A percentile compares a stretch with the other conserved stretches of the same genome.
These are phyloP conservation scores for Pristionchus exspectatus DNA, from an alignment of 2,888 invertebrate genomes.

Conservation along the genomic window DNA sequence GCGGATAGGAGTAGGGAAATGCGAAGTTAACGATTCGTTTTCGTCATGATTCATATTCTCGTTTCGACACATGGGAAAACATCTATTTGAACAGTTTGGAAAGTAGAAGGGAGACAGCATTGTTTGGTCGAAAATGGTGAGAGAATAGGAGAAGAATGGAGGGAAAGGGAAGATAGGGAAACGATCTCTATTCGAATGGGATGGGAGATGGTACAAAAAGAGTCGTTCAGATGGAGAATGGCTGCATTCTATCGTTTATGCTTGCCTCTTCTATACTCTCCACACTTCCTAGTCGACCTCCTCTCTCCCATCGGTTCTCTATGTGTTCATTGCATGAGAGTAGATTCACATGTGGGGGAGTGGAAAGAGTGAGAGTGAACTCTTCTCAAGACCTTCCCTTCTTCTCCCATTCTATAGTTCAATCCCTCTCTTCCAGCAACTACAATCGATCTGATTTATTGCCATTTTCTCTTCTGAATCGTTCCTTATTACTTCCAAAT, in stretches of 20 bases:
- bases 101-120: conserved; percentile 21
- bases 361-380: conserved; percentile 40
- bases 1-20: not conserved
- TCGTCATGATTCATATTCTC: conserved; percentile 26
- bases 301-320: not conserved
- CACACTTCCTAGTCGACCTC: not conserved
- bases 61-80: conserved; percentile 45
- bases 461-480: not conserved
- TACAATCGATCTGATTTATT: not conserved
- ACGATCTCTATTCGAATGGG: conserved; percentile 33
- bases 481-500: not conserved
- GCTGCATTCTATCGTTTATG: not conserved
- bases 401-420: conserved; percentile 19
- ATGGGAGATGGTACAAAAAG: conserved; percentile 29
- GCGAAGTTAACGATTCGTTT: conserved; percentile 28
- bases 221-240: conserved; percentile 29
- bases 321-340: not conserved
- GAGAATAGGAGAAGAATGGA: conserved; percentile 2
- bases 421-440: not conserved
- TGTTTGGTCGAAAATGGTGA: conserved; percentile 37
- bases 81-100: conserved; percentile 49
- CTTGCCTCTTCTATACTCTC: not conserved
- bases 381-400: not conserved
- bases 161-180: not conserved
- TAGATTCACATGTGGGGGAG: not conserved